phyloP scores from a whole-genome alignment of 2,888 invertebrate genomes.

The Caradrina kadenii region DNA sequence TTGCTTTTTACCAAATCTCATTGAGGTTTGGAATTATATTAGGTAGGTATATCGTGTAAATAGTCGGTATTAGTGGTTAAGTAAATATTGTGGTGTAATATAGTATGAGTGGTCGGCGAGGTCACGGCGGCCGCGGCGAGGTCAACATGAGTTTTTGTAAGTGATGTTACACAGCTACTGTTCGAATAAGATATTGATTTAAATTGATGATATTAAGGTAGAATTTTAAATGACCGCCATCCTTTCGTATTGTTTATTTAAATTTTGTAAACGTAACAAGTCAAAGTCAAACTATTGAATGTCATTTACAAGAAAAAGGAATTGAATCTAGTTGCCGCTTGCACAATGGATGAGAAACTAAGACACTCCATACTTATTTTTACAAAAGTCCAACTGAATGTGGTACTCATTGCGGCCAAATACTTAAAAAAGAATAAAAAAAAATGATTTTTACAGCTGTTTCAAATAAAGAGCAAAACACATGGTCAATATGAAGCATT shows the following conservation, averaged over 20 bases:
- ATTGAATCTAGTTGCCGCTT: no score
- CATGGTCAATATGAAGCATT: no score
- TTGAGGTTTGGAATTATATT: slow-evolving; percentile 26
- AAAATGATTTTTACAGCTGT: no score
- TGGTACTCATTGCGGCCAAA: no score
- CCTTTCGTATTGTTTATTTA: neutral
- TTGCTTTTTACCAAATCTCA: slow-evolving; percentile 30
- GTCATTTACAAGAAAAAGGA: no score
- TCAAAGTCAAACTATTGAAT: no score
- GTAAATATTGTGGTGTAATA: slow-evolving; percentile 44
- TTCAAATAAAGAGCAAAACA: neutral
- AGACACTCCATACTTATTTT: no score
- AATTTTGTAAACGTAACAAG: neutral
- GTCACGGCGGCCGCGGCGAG: slow-evolving; percentile 33
- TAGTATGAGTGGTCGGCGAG: slow-evolving; percentile 34
- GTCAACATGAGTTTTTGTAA: slow-evolving; percentile 34
- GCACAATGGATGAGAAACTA: no score
- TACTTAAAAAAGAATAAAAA: no score
- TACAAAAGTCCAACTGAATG: neutral
- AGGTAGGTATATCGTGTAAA: slow-evolving; percentile 6
- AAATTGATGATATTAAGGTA: slow-evolving; percentile 8
- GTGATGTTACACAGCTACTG: slow-evolving; percentile 21
- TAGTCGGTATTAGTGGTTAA: slow-evolving; percentile 28
- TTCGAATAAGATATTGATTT: neutral
- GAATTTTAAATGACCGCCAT: neutral